Evolutionary conservation across 2,797 vertebrate genomes (phyloP), one percentile per base, ranked within the genome.

Genomic region (Pterois miles): DNA sequence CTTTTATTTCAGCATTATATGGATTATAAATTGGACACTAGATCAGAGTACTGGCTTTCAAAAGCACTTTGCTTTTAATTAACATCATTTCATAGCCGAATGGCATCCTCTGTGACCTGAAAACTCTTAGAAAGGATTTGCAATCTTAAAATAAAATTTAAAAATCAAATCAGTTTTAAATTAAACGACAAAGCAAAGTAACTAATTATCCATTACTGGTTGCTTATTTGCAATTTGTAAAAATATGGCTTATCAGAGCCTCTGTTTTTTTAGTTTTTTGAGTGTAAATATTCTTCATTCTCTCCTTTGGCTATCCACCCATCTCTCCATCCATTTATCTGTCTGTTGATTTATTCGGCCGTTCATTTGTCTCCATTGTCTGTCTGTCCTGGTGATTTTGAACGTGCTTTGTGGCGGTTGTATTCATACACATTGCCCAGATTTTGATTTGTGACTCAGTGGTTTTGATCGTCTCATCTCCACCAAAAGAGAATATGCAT

Each of bases 251-350:
- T 12, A 60, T 36, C 36, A 78, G 40, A 78, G 57, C 59, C 9
- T 59, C 23, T 66, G 34, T 71, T 57, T 80, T 11, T 31, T 54
- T 50, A 34, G 4, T 43, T 18, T n/a, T 48, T n/a, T 48, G 7
- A 74, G 23, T 78, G 52, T 84, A 25, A 80, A 63, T 79, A 88
- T 65, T 88, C 62, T 66, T 88, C 81, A 91, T 90, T 82, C 90
- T 90, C 81, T 89, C 86, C 80, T 85, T 88, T 86, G 86, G 86
- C 89, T 38, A 34, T 78, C 80, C 80, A 66, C 25, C 59, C 62
- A 84, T 87, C 66, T 52, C 34, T 82, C 57, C 80, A 82, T 81
- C 23, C 75, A 73, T 90, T 52, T 62, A 34, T 86, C 64, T 80
- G 11, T 80, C 59, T 77, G 69, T 85, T 74, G 29, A 71, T 81